Evolutionary conservation across 2,113 vertebrate genomes (phyloP).

Genomic region (Haemorhous mexicanus): DNA sequence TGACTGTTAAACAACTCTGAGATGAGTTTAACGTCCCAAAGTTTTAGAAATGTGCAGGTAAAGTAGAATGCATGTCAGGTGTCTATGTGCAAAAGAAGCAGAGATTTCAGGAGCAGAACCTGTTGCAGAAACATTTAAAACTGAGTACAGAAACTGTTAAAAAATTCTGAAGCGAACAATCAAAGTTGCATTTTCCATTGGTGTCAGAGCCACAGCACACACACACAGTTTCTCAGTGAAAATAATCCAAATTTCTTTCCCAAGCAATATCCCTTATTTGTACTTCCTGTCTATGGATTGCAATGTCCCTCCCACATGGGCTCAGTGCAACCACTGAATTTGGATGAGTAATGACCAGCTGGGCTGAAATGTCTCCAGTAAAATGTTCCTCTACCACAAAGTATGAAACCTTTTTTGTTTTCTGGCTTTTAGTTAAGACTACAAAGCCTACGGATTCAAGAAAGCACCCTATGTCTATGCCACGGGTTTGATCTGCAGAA

Average conservation of each 20-base stretch:
- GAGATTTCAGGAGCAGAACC: background rate
- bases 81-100: background rate
- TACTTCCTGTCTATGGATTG: background rate
- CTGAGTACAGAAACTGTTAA: background rate
- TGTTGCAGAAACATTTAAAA: background rate
- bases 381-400: background rate
- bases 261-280: background rate
- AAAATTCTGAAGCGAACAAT: background rate
- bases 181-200: background rate
- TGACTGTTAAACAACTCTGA: background rate
- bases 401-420: background rate
- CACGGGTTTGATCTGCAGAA: background rate
- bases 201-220: background rate
- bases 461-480: background rate
- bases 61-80: background rate
- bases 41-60: background rate
- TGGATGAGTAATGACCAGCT: slow-evolving; percentile 30
- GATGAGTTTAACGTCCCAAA: background rate
- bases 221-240: background rate
- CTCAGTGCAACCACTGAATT: background rate
- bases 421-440: background rate
- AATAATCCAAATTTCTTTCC: background rate
- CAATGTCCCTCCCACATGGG: background rate
- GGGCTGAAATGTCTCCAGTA: background rate
- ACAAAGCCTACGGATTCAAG: background rate